phyloP scores from a whole-genome alignment of 2,888 invertebrate species.

The Netelia fuscicornis region DNA sequence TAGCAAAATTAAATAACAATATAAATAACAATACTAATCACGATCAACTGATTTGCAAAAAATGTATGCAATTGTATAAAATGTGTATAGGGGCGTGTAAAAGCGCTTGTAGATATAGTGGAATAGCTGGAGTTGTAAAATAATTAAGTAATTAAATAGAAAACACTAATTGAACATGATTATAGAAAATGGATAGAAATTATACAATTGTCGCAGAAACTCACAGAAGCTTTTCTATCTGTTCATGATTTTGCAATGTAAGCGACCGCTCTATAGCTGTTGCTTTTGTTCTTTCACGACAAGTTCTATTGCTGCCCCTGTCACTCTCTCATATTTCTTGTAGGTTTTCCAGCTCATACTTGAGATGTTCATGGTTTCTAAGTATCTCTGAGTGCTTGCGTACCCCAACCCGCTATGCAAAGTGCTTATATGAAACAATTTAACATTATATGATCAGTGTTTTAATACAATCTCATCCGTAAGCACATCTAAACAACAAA shows the following conservation, averaged over 20 bases:
- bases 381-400: slow-evolving; percentile 25
- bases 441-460: slow-evolving; percentile 28
- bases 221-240: slow-evolving; percentile 38
- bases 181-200: slow-evolving; percentile 32
- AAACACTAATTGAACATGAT: slow-evolving; percentile 26
- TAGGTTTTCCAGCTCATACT: slow-evolving; percentile 40
- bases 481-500: slow-evolving; percentile 37
- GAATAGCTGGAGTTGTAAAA: too few species aligned
- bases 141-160: background rate
- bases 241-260: slow-evolving; percentile 25
- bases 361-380: slow-evolving; percentile 37
- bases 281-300: slow-evolving; percentile 8
- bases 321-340: slow-evolving; percentile 42
- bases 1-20: background rate
- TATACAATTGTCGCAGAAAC: slow-evolving; percentile 31
- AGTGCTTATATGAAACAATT: slow-evolving; percentile 34
- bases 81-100: too few species aligned
- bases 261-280: slow-evolving; percentile 32
- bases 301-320: slow-evolving; percentile 39
- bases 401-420: slow-evolving; percentile 41
- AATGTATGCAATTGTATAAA: too few species aligned
- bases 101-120: too few species aligned
- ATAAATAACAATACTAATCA: background rate
- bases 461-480: slow-evolving; percentile 26
- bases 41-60: too few species aligned